Conservation (phyloP, 2,888 invertebrate genomes). For the Meteorus cinctellus region DNA sequence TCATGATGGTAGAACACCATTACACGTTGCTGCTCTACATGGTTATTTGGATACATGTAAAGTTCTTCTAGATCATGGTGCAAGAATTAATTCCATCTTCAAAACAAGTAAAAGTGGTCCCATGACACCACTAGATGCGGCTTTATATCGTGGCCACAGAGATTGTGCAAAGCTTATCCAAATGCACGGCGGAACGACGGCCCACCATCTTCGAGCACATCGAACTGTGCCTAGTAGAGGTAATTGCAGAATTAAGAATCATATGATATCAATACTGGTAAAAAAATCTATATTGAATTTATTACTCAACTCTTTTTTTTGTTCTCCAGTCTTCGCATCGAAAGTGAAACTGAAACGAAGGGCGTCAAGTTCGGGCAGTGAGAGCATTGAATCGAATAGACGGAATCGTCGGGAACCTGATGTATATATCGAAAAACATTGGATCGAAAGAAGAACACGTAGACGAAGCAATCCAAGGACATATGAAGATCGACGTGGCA, state of each 20-base stretch:
- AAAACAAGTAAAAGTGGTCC: constrained; percentile 88
- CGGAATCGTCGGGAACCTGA: constrained; percentile 59
- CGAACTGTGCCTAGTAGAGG: constrained; percentile 64
- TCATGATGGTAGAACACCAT: constrained; percentile 92
- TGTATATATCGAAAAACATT: constrained; percentile 67
- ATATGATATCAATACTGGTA: neutral
- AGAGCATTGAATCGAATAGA: constrained; percentile 51
- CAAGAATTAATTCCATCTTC: constrained; percentile 89
- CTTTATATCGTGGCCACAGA: constrained; percentile 88
- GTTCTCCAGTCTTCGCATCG: constrained; percentile 61
- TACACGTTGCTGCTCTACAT: constrained; percentile 95
- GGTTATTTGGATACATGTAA: constrained; percentile 96
- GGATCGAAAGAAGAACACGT: constrained; percentile 65
- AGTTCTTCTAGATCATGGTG: constrained; percentile 86
- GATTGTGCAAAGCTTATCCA: constrained; percentile 95
- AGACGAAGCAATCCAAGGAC: constrained; percentile 57
- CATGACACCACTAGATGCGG: constrained; percentile 94
- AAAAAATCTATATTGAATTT: constrained; percentile 10
- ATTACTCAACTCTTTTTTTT: neutral
- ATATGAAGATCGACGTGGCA: constrained; percentile 63
- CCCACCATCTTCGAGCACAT: constrained; percentile 70
- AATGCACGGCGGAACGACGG: constrained; percentile 90
- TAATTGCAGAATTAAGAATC: constrained; percentile 41
- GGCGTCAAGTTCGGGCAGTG: constrained; percentile 64
- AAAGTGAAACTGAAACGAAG: constrained; percentile 66